Base-by-base conservation (phyloP, 2,888 invertebrate species). In the Chelonus formosanus region DNA sequence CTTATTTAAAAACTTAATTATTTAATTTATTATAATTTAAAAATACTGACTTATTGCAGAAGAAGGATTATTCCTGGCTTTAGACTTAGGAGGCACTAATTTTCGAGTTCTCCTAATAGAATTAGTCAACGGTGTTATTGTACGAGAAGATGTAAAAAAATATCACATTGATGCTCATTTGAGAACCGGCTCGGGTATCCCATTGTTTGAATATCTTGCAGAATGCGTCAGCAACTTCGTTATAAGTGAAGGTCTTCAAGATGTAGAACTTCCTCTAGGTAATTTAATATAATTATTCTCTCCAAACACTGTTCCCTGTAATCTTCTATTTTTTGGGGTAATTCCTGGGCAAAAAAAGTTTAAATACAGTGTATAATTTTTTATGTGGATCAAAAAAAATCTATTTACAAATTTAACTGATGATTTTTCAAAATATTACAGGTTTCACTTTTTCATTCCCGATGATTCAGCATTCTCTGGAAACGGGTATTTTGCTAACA, bases 361-460 rank as follows among this genome's bases (percentile, higher is more conserved):
- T 20, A 20, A 20, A 20, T 20, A 20, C 20, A 20, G 20, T 20
- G 20, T 20, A 20, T 1, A 20, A 20, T 20, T 20, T 20, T 20
- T 20, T 20, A 20, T 2, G 20, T 20, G 20, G 20, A 20, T 20
- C 2, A 20, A 20, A 20, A 20, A 20, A 20, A 1, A 20, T 20
- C 20, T 20, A 20, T 20, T 20, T 20, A 20, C 20, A 20, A 20
- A 20, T 20, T 20, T 20, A 20, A 20, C 20, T 20, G 20, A 34
- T 32, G 47, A 6, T 7, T 50, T 48, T 48, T 53, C 52, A 6
- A 40, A 32, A 32, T 6, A 0, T 71, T 75, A n/a, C 85, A 91
- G 92, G 93, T 5, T 94, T 94, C 84, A 93, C 93, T 2, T 94
- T 94, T 85, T 94, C 94, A 40, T 94, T 94, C 83, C 94, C 94